Base-by-base conservation (phyloP, 2,113 vertebrate species). In the Numida meleagris region DNA sequence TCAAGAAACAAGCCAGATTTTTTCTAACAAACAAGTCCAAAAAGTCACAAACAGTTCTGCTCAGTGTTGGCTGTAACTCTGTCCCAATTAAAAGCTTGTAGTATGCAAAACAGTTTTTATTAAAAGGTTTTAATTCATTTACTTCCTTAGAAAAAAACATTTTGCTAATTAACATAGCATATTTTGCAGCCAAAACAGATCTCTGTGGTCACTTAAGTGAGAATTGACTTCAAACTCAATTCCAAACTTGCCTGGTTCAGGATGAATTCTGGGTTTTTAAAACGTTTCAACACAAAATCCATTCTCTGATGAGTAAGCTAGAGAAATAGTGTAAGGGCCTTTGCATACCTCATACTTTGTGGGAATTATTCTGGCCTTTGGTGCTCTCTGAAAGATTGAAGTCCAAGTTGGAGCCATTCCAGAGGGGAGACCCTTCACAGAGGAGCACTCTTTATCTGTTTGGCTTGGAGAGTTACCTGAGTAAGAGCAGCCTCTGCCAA, bases 71-170 rank as follows among this genome's bases (percentile, higher is more conserved):
- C 92, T 90, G 33, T 82, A 94, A 23, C 33, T 91, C 40, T 74
- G 66, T 85, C 67, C 36, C 67, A 82, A 23, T 93, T 90, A 88
- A 89, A 95, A 94, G 51, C 67, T 78, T 95, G 50, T 74, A 85
- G 18, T 90, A 90, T 91, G 87, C 87, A 95, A 91, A 94, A 18
- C 15, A 71, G 38, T 66, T 95, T 94, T 89, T 89, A 86, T 93
- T 94, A 82, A 94, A 95, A 89, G 50, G 31, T 21, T 94, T 96
- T 92, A 65, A 61, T 89, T 93, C 9, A 9, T 87, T 83, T 67
- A 38, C 58, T 92, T 95, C 51, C 73, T 91, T 71, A 94, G 76
- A 91, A 50, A 91, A 91, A 94, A 84, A 38, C 80, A 88, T 93
- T 96, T 94, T 89, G 20, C 48, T 94, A 92, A 96, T 88, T 79